phyloP scores from a whole-genome alignment of 1,140 invertebrate species.

The Drosophila mayri region DNA sequence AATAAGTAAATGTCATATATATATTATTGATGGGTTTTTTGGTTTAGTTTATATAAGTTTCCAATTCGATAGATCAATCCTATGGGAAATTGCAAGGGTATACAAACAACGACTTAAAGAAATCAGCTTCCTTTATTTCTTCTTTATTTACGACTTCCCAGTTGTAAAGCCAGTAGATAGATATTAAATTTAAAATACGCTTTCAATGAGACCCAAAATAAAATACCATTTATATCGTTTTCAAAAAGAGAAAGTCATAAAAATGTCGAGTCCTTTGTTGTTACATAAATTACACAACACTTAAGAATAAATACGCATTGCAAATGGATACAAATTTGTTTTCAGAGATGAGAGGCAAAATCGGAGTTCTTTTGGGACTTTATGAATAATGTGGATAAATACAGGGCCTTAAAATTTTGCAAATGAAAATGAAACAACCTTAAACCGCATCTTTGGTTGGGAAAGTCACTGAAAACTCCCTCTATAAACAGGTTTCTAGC shows the following conservation, averaged over 20 bases:
- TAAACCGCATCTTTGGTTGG: background rate
- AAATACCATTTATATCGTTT: constrained; percentile 13
- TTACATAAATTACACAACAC: constrained; percentile 9
- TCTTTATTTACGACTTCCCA: background rate
- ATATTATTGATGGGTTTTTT: background rate
- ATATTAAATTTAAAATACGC: constrained; percentile 4
- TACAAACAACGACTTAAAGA: background rate
- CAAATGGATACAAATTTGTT: constrained; percentile 16
- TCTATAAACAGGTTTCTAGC: constrained; percentile 9
- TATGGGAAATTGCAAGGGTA: background rate
- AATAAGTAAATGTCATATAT: background rate
- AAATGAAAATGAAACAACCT: background rate
- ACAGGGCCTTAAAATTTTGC: background rate
- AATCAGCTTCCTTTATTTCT: too few species aligned
- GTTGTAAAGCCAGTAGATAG: background rate
- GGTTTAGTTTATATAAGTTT: background rate
- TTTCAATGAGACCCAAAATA: constrained; percentile 7
- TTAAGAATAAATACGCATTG: constrained; percentile 3
- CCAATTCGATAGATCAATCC: background rate
- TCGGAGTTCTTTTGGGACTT: background rate
- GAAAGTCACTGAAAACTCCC: background rate
- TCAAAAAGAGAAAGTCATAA: constrained; percentile 1
- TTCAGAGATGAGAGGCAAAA: constrained; percentile 1
- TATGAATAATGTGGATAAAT: constrained; percentile 10
- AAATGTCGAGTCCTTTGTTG: constrained; percentile 5